A percentile compares a stretch with the other conserved stretches of the same genome.
Evolutionary conservation across 2,113 vertebrate species (phyloP).

Genomic region (Gobius niger): DNA sequence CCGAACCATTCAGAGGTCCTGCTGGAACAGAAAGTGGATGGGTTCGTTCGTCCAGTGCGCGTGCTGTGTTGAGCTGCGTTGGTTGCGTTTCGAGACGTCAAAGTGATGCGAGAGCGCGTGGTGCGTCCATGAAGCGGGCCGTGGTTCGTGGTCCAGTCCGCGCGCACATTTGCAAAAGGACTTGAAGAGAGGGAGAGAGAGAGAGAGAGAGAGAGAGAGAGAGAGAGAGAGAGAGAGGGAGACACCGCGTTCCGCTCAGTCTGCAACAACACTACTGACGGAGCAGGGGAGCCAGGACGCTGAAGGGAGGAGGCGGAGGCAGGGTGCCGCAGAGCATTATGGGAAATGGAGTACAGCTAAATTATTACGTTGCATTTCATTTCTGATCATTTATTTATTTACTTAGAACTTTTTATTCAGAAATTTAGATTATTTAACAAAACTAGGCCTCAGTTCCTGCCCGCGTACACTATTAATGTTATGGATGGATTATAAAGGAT

Average conservation of each 20-base stretch:
- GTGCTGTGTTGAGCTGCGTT: background rate
- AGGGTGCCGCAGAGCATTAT: slow-evolving; percentile 29
- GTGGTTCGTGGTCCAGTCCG: slow-evolving; percentile 26
- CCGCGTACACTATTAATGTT: too few relatives aligned
- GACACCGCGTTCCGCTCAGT: slow-evolving; percentile 27
- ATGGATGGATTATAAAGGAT: too few relatives aligned
- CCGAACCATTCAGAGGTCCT: slow-evolving; percentile 31
- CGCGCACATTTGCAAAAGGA: slow-evolving; percentile 29
- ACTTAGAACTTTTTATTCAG: background rate
- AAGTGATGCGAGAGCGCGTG: background rate
- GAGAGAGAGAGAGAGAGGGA: background rate
- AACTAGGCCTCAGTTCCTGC: too few relatives aligned
- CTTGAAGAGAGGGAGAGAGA: slow-evolving; percentile 23
- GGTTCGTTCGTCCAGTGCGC: slow-evolving; percentile 8
- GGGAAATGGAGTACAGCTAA: slow-evolving; percentile 59
- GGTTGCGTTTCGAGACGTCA: background rate
- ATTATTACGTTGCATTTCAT: background rate
- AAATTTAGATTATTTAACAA: too few relatives aligned
- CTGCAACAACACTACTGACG: slow-evolving; percentile 35
- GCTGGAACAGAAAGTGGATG: slow-evolving; percentile 31
- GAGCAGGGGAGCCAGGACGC: slow-evolving; percentile 28
- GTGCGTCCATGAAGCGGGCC: background rate
- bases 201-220: slow-evolving; percentile 6
- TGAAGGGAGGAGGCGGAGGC: slow-evolving; percentile 45
- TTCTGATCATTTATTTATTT: background rate